Evolutionary conservation across 1,140 invertebrate genomes (phyloP).

Genomic region (Hesperophylax magnus): DNA sequence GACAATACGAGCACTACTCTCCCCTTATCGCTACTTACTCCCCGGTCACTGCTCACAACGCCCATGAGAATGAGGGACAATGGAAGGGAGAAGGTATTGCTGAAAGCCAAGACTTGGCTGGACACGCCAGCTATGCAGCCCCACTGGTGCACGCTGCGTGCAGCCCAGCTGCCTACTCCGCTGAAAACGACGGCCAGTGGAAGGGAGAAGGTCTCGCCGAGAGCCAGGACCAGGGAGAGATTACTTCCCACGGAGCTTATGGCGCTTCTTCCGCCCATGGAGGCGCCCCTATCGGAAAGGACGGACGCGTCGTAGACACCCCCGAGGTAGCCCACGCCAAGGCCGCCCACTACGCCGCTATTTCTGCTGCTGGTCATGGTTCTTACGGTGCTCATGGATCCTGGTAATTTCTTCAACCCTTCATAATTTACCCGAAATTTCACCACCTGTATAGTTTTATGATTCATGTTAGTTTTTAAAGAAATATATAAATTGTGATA

Average conservation of each 20-base stretch:
- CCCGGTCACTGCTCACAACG: no score
- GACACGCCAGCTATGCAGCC: not conserved
- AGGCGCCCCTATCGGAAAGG: slow-evolving; percentile 58
- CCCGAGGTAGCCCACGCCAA: slow-evolving; percentile 69
- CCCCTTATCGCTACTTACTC: no score
- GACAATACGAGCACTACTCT: no score
- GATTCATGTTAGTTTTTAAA: no score
- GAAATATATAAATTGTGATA: no score
- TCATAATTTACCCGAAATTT: no score
- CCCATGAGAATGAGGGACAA: no score
- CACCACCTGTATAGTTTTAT: no score
- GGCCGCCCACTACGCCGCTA: slow-evolving; percentile 66
- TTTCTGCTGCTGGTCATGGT: slow-evolving; percentile 56
- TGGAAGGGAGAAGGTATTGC: slow-evolving; percentile 1
- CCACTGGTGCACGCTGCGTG: not conserved
- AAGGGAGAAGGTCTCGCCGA: slow-evolving; percentile 43
- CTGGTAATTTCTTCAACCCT: slow-evolving; percentile 1
- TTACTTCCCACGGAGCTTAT: no score
- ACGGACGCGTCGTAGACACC: slow-evolving; percentile 65
- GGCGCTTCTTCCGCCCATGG: not conserved
- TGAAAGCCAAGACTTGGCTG: slow-evolving; percentile 1
- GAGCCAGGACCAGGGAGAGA: slow-evolving; percentile 33
- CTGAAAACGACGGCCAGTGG: slow-evolving; percentile 42
- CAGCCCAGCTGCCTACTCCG: not conserved
- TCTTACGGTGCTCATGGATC: slow-evolving; percentile 15